Conservation (phyloP, 2,888 invertebrate species). For the Sesia bembeciformis region DNA sequence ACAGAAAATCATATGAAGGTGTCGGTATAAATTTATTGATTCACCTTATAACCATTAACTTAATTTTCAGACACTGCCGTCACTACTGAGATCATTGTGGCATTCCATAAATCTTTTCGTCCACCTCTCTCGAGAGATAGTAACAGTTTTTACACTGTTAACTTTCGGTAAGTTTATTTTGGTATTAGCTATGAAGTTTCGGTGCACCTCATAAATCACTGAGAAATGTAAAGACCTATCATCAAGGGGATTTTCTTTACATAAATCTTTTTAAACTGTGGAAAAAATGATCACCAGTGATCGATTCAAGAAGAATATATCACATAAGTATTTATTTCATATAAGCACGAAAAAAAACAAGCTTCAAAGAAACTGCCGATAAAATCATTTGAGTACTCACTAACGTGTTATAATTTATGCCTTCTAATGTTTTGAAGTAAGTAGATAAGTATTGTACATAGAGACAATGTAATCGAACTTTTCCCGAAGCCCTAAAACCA, state of each 20-base stretch:
- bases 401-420: neutral
- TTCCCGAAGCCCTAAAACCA: neutral
- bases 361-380: neutral
- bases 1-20: too few relatives aligned
- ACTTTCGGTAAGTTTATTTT: constrained; percentile 29
- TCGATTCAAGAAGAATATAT: too few relatives aligned
- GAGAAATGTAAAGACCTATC: too few relatives aligned
- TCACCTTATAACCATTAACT: too few relatives aligned
- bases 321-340: too few relatives aligned
- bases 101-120: constrained; percentile 25
- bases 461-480: neutral
- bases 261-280: too few relatives aligned
- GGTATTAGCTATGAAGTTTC: too few relatives aligned
- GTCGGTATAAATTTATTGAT: too few relatives aligned
- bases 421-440: neutral
- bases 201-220: too few relatives aligned
- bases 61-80: constrained; percentile 37
- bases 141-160: constrained; percentile 28
- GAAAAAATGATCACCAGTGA: too few relatives aligned
- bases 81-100: constrained; percentile 39
- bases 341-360: too few relatives aligned
- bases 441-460: neutral
- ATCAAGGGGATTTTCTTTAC: too few relatives aligned
- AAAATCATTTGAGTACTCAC: neutral
- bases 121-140: constrained; percentile 28